A percentile compares a stretch with the other conserved stretches of the same genome.
Conservation (phyloP, 2,113 vertebrate species). For the Microtus oregoni region DNA sequence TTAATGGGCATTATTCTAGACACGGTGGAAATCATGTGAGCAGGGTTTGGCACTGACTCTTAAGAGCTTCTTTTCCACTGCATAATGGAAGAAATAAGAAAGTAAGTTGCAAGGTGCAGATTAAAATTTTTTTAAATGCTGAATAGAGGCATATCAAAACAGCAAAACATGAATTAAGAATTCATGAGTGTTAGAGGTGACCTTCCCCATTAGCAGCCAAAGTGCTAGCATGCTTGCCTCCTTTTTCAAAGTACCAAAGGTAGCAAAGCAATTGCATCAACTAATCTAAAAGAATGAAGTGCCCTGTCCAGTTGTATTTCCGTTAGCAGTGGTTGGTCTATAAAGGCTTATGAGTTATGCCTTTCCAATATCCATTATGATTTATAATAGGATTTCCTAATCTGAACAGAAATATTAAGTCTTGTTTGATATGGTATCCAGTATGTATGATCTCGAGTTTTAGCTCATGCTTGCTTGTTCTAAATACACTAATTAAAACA, state of each 20-base stretch:
- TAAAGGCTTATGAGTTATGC: no score
- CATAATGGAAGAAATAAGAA: not conserved
- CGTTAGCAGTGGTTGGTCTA: not conserved
- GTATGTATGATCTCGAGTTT: no score
- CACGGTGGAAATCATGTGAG: not conserved
- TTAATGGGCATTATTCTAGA: not conserved
- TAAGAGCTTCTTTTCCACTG: not conserved
- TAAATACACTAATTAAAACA: not conserved
- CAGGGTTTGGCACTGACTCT: not conserved
- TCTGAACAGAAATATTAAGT: not conserved
- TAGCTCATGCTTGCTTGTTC: not conserved
- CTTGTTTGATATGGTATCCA: not conserved
- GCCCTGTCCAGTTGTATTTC: not conserved
- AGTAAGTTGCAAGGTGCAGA: not conserved
- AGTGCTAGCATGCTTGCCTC: not conserved
- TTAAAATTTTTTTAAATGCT: not conserved
- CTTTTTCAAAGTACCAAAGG: not conserved
- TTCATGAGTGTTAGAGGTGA: not conserved
- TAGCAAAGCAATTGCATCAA: not conserved
- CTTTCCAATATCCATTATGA: not conserved
- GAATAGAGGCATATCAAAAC: not conserved
- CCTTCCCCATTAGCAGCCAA: not conserved
- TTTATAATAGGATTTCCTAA: not conserved
- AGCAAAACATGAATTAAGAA: not conserved
- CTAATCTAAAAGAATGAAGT: not conserved